These are phyloP conservation scores for Tetrax tetrax DNA, from an alignment of 2,113 vertebrate genomes.

Conservation along the genomic window DNA sequence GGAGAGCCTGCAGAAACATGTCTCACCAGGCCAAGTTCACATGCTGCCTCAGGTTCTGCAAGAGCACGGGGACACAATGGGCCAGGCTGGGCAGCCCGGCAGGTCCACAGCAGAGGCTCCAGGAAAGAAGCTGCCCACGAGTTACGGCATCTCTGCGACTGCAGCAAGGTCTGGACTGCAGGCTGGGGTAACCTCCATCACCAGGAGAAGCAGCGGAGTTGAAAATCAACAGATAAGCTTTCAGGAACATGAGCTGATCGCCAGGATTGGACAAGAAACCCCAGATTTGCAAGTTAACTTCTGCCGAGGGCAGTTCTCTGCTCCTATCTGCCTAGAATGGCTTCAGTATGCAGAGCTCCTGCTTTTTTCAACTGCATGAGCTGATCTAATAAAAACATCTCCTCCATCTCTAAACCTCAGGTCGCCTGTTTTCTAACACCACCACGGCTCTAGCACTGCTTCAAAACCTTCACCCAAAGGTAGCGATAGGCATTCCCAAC, in stretches of 20 bases:
- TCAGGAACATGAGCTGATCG: not conserved
- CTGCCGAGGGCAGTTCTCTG: not conserved
- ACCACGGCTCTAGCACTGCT: fast-evolving
- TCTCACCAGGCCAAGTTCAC: not conserved
- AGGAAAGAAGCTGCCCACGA: not conserved
- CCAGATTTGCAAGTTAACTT: not conserved
- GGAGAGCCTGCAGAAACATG: not conserved
- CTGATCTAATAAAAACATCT: not conserved
- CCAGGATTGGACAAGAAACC: not conserved
- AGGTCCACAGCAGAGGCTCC: not conserved
- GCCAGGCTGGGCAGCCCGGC: not conserved
- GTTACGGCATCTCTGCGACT: not conserved
- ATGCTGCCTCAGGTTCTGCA: not conserved
- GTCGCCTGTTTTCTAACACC: not conserved
- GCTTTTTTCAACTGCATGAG: not conserved
- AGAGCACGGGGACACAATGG: fast-evolving
- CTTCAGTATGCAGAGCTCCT: not conserved
- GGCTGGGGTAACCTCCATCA: not conserved
- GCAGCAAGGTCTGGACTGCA: not conserved
- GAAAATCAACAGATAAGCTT: not conserved
- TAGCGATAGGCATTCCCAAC: not conserved
- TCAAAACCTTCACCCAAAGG: not conserved
- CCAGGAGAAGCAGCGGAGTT: fast-evolving
- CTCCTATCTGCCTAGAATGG: not conserved
- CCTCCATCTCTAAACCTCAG: not conserved